Conservation (phyloP, 2,888 invertebrate genomes). For the Dicycla oo region DNA sequence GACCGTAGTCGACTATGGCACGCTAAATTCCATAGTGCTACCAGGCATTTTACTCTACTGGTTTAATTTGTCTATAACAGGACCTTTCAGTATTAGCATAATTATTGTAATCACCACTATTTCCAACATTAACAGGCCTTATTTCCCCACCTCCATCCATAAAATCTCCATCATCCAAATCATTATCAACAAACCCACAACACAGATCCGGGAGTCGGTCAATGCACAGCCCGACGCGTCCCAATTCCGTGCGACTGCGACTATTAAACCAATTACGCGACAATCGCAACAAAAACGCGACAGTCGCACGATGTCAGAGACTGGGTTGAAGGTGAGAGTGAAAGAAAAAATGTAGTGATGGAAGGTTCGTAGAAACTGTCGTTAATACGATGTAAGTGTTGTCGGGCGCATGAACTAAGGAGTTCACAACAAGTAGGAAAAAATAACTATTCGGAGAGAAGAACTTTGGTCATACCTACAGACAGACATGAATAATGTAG, state of each 20-base stretch:
- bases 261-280: slow-evolving; percentile 80
- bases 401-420: slow-evolving; percentile 1
- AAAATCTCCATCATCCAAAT: slow-evolving; percentile 1
- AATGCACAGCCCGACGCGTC: slow-evolving; percentile 65
- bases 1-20: neutral
- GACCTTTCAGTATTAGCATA: neutral
- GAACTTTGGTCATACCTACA: too few relatives aligned
- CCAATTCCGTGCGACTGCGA: slow-evolving; percentile 55
- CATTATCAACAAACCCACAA: slow-evolving; percentile 15
- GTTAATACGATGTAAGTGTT: slow-evolving; percentile 51
- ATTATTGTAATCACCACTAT: neutral
- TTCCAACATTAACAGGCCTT: neutral
- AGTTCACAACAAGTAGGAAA: neutral
- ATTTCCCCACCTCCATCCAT: neutral
- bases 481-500: too few relatives aligned
- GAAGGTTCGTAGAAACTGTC: slow-evolving; percentile 59
- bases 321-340: slow-evolving; percentile 71
- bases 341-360: slow-evolving; percentile 65
- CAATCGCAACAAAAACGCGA: slow-evolving; percentile 70
- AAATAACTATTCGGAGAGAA: too few relatives aligned
- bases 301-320: slow-evolving; percentile 74
- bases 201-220: slow-evolving; percentile 74
- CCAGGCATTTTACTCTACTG: neutral
- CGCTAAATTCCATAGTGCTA: neutral
- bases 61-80: neutral